Evolutionary conservation across 2,888 invertebrate genomes (phyloP).

Genomic region (Cheiracanthium punctorium): DNA sequence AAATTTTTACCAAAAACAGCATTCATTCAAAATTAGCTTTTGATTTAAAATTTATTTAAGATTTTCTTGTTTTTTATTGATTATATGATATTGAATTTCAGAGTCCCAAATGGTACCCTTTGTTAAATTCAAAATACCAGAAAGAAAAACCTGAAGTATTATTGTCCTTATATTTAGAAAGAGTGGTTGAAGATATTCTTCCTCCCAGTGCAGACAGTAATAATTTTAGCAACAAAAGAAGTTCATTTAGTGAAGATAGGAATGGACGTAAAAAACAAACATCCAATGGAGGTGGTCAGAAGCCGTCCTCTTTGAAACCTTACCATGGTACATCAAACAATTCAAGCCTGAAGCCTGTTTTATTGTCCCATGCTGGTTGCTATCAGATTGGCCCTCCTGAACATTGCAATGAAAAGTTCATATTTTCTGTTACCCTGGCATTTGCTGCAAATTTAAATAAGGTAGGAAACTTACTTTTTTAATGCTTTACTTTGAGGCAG

Average conservation of each 20-base stretch:
- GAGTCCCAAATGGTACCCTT: conserved; percentile 76
- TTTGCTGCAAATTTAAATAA: conserved; percentile 77
- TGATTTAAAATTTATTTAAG: too few species aligned
- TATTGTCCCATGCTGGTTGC: conserved; percentile 75
- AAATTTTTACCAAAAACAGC: too few species aligned
- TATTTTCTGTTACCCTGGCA: conserved; percentile 77
- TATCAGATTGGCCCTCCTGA: conserved; percentile 77
- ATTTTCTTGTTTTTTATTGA: too few species aligned
- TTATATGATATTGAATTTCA: conserved; percentile 72
- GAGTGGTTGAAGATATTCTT: conserved; percentile 73
- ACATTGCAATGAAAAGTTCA: conserved; percentile 75
- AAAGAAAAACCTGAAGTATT: conserved; percentile 76
- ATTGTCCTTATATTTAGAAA: conserved; percentile 76
- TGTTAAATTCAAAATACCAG: conserved; percentile 77
- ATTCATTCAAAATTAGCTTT: too few species aligned
- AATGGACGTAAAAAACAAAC: conserved; percentile 29
- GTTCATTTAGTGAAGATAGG: conserved; percentile 27
- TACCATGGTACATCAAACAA: neutral
- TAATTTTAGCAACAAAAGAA: conserved; percentile 29
- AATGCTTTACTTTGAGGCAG: too few species aligned
- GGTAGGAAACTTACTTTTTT: conserved; percentile 72
- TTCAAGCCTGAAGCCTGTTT: conserved; percentile 56
- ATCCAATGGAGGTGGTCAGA: neutral
- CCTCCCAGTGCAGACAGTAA: conserved; percentile 25
- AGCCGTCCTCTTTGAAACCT: conserved; percentile 17